Evolutionary conservation across 1,140 invertebrate genomes (phyloP), one percentile per base, ranked within the genome.

Genomic region (Mamestra configurata): DNA sequence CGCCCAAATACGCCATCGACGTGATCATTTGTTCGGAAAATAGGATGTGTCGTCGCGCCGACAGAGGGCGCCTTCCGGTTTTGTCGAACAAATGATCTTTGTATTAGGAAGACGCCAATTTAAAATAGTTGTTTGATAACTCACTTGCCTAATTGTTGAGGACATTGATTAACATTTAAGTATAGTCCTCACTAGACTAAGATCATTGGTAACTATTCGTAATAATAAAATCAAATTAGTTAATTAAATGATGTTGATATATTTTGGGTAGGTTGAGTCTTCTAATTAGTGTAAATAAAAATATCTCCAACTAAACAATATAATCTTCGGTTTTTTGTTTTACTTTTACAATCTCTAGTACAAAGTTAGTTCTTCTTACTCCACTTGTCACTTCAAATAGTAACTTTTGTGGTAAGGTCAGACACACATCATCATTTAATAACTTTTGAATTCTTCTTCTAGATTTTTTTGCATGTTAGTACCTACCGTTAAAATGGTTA

Each of bases 401-500:
- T 64, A 20, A 11, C 35, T 64, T 40, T 40, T 18, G 35, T 66
- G 20, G 24, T 24, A 35, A 40, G 18, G 18, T 40, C n/a, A 68
- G 0, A 27, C 64, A 27, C 10, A 43, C 35, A 22, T 5, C 27
- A 66, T 40, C 31, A 20, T 40, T 40, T 40, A 46, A 27, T 24
- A 5, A 75, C 13, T 43, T 75, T 75, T 35, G 61, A 75, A 57
- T 75, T 59, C 20, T 11, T 46, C 72, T 59, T 75, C 37, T 59
- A 59, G 72, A 75, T 59, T 49, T 31, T 53, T 18, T 46, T 40
- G 66, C 66, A 70, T 70, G 66, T 49, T n/a, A 43, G 1, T 11
- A 43, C 11, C 11, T 11, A 43, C 11, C 11, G 11, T 43, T 11
- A 11, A 11, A 43, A 43, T 13, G 40, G 40, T 0, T 43, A 43